These are phyloP conservation scores for Eublepharis macularius DNA, from an alignment of 2,113 vertebrate genomes.

Conservation along the genomic window DNA sequence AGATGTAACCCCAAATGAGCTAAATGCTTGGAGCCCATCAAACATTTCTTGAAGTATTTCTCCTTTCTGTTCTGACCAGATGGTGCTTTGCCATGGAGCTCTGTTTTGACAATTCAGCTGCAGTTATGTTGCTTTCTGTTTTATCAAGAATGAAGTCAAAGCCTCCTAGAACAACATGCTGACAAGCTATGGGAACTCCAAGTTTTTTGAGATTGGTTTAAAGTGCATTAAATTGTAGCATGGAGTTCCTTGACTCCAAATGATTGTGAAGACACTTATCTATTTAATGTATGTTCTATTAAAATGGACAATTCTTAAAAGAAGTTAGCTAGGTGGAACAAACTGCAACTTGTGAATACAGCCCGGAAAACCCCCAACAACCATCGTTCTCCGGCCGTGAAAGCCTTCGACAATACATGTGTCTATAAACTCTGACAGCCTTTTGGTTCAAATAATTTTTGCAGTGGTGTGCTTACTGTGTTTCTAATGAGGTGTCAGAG, in stretches of 20 bases:
- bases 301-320: background rate
- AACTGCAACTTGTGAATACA: constrained; percentile 31
- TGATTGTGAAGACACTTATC: background rate
- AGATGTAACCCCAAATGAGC: background rate
- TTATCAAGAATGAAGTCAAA: background rate
- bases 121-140: background rate
- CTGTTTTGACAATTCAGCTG: background rate
- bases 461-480: background rate
- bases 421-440: background rate
- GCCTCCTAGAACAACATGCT: background rate
- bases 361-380: too few species aligned
- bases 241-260: background rate
- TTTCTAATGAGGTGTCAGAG: background rate
- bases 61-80: background rate
- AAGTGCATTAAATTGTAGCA: background rate
- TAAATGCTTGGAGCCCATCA: background rate
- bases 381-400: too few species aligned
- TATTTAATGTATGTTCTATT: background rate
- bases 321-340: background rate
- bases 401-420: too few species aligned
- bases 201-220: background rate
- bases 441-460: background rate
- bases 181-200: background rate
- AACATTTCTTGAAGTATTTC: background rate
- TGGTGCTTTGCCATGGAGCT: too few species aligned